These are phyloP conservation scores for Acanthoscelides obtectus DNA, from an alignment of 2,888 invertebrate genomes.

Conservation along the genomic window DNA sequence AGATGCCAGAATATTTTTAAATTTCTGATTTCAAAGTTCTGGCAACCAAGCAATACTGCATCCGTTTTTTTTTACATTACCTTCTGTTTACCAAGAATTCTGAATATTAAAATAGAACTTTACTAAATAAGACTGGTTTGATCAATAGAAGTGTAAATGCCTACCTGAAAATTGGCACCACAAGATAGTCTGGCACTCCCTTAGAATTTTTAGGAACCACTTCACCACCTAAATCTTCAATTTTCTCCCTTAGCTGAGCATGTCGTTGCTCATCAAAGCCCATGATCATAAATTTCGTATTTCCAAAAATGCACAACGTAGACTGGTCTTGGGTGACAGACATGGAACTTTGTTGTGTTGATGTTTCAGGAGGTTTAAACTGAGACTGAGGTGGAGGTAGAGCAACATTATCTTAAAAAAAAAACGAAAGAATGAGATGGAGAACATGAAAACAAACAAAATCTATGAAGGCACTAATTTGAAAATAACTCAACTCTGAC, in stretches of 20 bases:
- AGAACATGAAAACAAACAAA: too few relatives aligned
- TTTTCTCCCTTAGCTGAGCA: constrained; percentile 46
- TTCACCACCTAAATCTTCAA: constrained; percentile 46
- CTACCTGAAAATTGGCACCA: constrained; percentile 54
- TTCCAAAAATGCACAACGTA: constrained; percentile 21
- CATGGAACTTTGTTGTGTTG: constrained; percentile 19
- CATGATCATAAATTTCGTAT: constrained; percentile 42
- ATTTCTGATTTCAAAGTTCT: too few relatives aligned
- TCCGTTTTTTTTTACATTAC: too few relatives aligned
- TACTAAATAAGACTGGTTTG: too few relatives aligned
- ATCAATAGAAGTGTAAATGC: too few relatives aligned
- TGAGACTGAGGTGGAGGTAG: constrained; percentile 6
- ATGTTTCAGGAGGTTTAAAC: constrained; percentile 18
- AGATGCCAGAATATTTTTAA: too few relatives aligned
- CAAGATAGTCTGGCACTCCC: constrained; percentile 60
- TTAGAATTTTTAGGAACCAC: constrained; percentile 48
- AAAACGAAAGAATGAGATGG: background rate
- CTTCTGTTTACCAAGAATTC: too few relatives aligned
- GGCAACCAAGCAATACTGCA: too few relatives aligned
- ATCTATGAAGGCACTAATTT: too few relatives aligned
- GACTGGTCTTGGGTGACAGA: constrained; percentile 16
- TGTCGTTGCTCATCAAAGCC: constrained; percentile 48
- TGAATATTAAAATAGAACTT: too few relatives aligned
- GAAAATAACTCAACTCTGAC: too few relatives aligned
- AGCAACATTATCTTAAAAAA: constrained; percentile 4